These are phyloP conservation scores for Rattus rattus DNA, from an alignment of 2,113 vertebrate genomes.

Conservation along the genomic window DNA sequence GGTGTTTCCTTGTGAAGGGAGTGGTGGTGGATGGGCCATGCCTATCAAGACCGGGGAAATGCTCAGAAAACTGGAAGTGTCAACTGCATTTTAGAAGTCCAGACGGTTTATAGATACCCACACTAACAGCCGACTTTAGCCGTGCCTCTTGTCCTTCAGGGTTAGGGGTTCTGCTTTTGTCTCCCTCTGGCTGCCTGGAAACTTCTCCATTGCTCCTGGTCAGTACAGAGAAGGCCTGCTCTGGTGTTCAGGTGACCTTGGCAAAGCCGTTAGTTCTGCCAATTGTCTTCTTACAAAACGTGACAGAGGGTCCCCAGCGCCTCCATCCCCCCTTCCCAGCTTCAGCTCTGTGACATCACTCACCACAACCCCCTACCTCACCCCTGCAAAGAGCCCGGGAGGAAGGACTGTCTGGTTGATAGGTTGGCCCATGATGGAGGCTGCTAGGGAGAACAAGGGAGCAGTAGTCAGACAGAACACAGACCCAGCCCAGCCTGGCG, in stretches of 20 bases:
- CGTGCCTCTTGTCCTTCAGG: not conserved
- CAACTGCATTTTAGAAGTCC: slow-evolving; percentile 19
- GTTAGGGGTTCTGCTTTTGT: not conserved
- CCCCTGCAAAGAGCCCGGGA: not conserved
- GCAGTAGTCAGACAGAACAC: not conserved
- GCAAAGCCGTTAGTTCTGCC: not conserved
- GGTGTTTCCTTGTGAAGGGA: not conserved
- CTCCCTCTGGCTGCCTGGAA: not conserved
- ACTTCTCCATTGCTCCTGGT: not conserved
- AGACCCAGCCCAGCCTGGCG: not conserved
- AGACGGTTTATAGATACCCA: not conserved
- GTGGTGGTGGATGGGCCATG: not conserved
- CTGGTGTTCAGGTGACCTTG: not conserved
- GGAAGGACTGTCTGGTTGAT: not conserved
- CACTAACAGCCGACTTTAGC: not conserved
- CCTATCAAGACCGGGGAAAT: not conserved
- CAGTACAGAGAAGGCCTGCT: not conserved
- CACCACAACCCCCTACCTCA: no score
- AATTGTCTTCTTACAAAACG: not conserved
- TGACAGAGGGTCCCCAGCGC: not conserved
- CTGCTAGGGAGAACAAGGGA: not conserved
- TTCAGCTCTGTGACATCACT: not conserved
- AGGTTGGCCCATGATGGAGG: not conserved
- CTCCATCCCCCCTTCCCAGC: not conserved
- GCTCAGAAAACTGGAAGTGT: not conserved